A percentile compares a stretch with the other conserved stretches of the same genome.
phyloP scores from a whole-genome alignment of 2,797 vertebrate species.

The Borostomias antarcticus region DNA sequence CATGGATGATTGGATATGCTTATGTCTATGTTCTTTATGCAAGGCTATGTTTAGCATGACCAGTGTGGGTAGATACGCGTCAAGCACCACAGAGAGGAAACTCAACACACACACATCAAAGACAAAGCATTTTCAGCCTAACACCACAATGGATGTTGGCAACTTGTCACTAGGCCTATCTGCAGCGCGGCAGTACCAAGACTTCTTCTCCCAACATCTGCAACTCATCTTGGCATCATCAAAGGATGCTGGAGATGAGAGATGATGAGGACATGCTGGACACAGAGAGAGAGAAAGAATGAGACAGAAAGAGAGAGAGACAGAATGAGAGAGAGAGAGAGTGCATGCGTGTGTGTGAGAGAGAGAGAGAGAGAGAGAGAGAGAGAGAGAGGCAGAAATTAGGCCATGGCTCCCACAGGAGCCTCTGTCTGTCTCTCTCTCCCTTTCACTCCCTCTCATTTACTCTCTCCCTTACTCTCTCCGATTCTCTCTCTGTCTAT shows the following conservation, averaged over 20 bases:
- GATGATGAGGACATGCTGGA: background rate
- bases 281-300: background rate
- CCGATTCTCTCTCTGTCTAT: background rate
- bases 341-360: conserved; percentile 7
- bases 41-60: background rate
- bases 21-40: background rate
- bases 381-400: conserved; percentile 58
- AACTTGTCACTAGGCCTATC: conserved; percentile 23
- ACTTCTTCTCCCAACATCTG: conserved; percentile 16
- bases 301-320: conserved; percentile 59
- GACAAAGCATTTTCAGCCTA: conserved; percentile 11
- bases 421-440: background rate
- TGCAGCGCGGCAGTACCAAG: conserved; percentile 12
- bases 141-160: conserved; percentile 34
- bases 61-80: background rate
- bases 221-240: conserved; percentile 40
- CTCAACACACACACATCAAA: conserved; percentile 50
- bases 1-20: background rate
- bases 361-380: conserved; percentile 1
- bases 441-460: conserved; percentile 20
- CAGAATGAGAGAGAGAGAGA: conserved; percentile 10
- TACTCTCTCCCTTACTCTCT: background rate
- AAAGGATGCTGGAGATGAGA: conserved; percentile 25
- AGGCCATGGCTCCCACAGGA: conserved; percentile 69
- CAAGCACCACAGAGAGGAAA: conserved; percentile 19